Evolutionary conservation across 2,888 invertebrate genomes (phyloP), one percentile per base, ranked within the genome.

Genomic region (Polymixis lichenea): DNA sequence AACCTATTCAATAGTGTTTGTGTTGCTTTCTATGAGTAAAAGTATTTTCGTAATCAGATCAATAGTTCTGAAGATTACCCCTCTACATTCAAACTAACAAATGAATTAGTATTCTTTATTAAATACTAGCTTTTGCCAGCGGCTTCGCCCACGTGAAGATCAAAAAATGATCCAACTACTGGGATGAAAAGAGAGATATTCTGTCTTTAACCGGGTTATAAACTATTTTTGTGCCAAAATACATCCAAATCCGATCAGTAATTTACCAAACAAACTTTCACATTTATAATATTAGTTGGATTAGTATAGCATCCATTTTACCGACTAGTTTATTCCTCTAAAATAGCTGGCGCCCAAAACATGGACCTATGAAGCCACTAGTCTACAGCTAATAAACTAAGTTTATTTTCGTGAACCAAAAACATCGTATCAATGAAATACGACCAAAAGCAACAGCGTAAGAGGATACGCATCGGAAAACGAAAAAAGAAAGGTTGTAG

Each of bases 381-480:
- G n/a, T n/a, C n/a, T 56, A 64, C 17, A 69, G 22, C 56, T 32
- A 60, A 58, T 58, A 70, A 43, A 61, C 69, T 22, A 61, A 51
- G 38, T n/a, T 22, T 82, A 82, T 80, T 82, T 82, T n/a, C 64
- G 76, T 75, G 22, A 67, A 64, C 65, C 51, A 51, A 82, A 75
- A 73, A 62, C 75, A 82, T 64, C 51, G 56, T 65, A 69, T 74
- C 53, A 67, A 71, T 82, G 55, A 85, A 85, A 76, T 60, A 70
- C 67, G 56, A 65, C 70, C 67, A 76, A 80, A 84, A 71, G 69
- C 72, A 82, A 73, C 80, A 73, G 60, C 74, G 84, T 77, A 78
- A 82, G 83, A 68, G 77, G 76, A 82, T 70, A 77, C 84, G 66
- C 72, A 75, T 76, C 66, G 60, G 73, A 77, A 84, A 72, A 83